A percentile compares a stretch with the other conserved stretches of the same genome.
Evolutionary conservation across 1,140 invertebrate genomes (phyloP).

Genomic region (Idris sp.): DNA sequence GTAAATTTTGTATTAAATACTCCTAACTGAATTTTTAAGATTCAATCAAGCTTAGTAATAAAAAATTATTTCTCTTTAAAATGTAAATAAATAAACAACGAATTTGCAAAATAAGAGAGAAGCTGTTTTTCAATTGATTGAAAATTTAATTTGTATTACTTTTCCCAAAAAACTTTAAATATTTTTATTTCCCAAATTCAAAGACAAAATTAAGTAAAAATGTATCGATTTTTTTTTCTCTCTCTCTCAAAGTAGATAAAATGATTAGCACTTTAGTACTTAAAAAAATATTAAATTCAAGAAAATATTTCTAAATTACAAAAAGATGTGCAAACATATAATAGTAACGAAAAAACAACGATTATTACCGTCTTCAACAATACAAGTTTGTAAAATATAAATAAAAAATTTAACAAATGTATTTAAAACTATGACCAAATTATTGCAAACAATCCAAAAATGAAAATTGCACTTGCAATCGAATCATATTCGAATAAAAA

Average conservation of each 20-base stretch:
- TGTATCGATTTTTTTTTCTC: no score
- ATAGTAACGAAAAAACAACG: conserved; percentile 50
- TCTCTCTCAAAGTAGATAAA: no score
- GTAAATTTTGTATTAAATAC: conserved; percentile 24
- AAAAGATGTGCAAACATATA: conserved; percentile 32
- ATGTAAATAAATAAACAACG: conserved; percentile 44
- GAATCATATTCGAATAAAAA: no score
- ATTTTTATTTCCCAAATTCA: no score
- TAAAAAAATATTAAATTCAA: no score
- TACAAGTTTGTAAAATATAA: conserved; percentile 35
- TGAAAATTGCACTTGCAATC: no score
- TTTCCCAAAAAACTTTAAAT: no score
- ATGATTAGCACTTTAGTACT: no score
- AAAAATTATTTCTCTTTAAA: conserved; percentile 17
- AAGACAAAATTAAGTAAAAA: no score
- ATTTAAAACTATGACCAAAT: conserved; percentile 2
- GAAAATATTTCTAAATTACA: neutral
- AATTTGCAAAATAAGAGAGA: conserved; percentile 13
- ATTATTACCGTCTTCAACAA: conserved; percentile 49
- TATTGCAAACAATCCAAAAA: conserved; percentile 5
- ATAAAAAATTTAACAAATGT: conserved; percentile 22
- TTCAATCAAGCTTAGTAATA: neutral
- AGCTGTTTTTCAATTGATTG: no score
- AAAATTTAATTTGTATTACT: no score
- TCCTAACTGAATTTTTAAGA: no score